Evolutionary conservation across 2,888 invertebrate species (phyloP).

Genomic region (Atherix ibis): DNA sequence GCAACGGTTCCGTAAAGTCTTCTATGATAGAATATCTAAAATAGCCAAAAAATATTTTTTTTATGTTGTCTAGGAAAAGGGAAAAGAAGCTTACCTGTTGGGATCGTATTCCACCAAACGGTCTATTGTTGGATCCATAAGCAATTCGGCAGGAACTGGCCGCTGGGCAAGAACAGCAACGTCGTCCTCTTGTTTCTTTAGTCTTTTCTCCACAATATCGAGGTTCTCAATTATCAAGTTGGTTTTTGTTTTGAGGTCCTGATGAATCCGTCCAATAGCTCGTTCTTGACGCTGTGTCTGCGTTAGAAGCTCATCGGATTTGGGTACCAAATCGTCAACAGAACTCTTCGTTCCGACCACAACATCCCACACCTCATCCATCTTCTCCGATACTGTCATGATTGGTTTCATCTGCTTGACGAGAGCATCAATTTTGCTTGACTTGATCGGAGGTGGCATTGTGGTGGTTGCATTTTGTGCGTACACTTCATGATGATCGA

Average conservation of each 20-base stretch:
- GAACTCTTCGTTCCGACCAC: conserved; percentile 79
- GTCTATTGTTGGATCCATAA: conserved; percentile 63
- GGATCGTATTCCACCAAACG: conserved; percentile 64
- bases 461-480: conserved; percentile 34
- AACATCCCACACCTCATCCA: conserved; percentile 84
- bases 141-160: conserved; percentile 56
- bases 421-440: conserved; percentile 64
- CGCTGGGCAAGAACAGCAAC: conserved; percentile 62
- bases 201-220: conserved; percentile 67
- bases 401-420: conserved; percentile 73
- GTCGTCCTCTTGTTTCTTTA: conserved; percentile 74
- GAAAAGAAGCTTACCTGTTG: conserved; percentile 39
- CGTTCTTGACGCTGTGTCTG: conserved; percentile 77
- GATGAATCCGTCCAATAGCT: conserved; percentile 73
- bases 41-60: not conserved
- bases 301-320: conserved; percentile 69
- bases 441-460: conserved; percentile 41
- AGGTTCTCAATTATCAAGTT: conserved; percentile 77
- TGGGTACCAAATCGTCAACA: conserved; percentile 70
- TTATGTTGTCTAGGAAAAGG: not conserved
- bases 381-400: conserved; percentile 72
- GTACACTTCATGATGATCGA: conserved; percentile 49
- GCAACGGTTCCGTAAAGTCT: conserved; percentile 23
- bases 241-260: conserved; percentile 62
- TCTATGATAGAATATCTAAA: conserved; percentile 28